Evolutionary conservation across 2,113 vertebrate genomes (phyloP), one percentile per base, ranked within the genome.

Genomic region (Cebus imitator): DNA sequence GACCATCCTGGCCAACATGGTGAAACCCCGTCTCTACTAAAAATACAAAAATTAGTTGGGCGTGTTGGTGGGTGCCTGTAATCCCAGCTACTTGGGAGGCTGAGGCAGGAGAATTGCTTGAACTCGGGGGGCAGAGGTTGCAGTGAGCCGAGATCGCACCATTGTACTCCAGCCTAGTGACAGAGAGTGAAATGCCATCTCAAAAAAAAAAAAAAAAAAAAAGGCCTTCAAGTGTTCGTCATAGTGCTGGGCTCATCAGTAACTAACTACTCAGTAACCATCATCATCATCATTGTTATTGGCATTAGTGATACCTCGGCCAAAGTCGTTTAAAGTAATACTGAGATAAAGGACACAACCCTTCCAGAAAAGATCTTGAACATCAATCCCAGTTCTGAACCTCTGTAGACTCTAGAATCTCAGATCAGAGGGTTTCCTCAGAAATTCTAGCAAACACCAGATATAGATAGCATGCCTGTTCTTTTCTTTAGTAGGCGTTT

Each of bases 301-400:
- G 30, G 40, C 20, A 78, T 70, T 52, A 11, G 20, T 43, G 73
- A 75, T 58, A 68, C 21, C 79, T 91, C 43, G 70, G 45, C 12
- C 7, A 90, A 85, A 23, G 57, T 58, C 91, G 45, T 76, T 91
- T 82, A 82, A 88, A 86, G 50, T 37, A 83, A 89, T 61, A 81
- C 72, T 50, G 43, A 92, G 2, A 58, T 23, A 61, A 86, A 86
- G 18, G 27, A 16, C 18, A 40, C 21, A 23, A 58, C 4, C 43
- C 86, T 87, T 96, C 90, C 81, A 96, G 87, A 89, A 94, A 84
- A 83, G 78, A 72, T 37, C 66, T 90, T 35, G 20, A 79, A 83
- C 95, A 48, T 30, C 90, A 94, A 11, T 57, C 48, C 66, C 25
- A 58, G 23, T 23, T 80, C 55, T 87, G 58, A 37, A 37, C 50